A percentile compares a stretch with the other conserved stretches of the same genome.
These are phyloP conservation scores for Hyles euphorbiae DNA, from an alignment of 1,140 invertebrate genomes.

Conservation along the genomic window DNA sequence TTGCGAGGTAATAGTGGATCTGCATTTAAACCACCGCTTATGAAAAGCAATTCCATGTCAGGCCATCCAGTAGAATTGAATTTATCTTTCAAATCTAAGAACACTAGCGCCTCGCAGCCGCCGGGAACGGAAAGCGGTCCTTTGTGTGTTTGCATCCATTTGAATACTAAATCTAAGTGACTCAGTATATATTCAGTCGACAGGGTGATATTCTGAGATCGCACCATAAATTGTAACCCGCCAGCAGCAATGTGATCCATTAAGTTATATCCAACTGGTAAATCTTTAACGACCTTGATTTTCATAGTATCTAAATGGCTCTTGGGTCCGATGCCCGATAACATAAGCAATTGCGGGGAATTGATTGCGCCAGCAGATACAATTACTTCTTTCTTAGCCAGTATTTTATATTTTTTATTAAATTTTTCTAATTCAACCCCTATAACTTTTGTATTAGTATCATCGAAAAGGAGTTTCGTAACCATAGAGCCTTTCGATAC, in stretches of 20 bases:
- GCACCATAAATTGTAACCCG: conserved; percentile 80
- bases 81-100: conserved; percentile 83
- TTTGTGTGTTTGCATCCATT: conserved; percentile 71
- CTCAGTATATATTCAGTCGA: conserved; percentile 51
- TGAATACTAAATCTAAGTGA: conserved; percentile 68
- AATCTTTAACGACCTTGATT: conserved; percentile 81
- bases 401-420: conserved; percentile 75
- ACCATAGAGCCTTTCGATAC: conserved; percentile 80
- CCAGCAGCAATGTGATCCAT: conserved; percentile 87
- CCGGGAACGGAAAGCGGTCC: conserved; percentile 85
- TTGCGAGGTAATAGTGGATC: conserved; percentile 72
- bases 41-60: conserved; percentile 84
- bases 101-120: conserved; percentile 87
- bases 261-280: conserved; percentile 86
- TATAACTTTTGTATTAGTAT: conserved; percentile 76
- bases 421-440: conserved; percentile 79
- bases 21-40: conserved; percentile 74
- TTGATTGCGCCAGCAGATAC: conserved; percentile 85
- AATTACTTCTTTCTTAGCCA: conserved; percentile 85
- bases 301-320: conserved; percentile 79
- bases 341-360: conserved; percentile 86
- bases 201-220: conserved; percentile 60
- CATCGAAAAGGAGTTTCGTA: conserved; percentile 85
- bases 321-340: conserved; percentile 86
- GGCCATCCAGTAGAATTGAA: conserved; percentile 80